Evolutionary conservation across 2,113 vertebrate species (phyloP), one percentile per base, ranked within the genome.

Genomic region (Pedetes capensis): DNA sequence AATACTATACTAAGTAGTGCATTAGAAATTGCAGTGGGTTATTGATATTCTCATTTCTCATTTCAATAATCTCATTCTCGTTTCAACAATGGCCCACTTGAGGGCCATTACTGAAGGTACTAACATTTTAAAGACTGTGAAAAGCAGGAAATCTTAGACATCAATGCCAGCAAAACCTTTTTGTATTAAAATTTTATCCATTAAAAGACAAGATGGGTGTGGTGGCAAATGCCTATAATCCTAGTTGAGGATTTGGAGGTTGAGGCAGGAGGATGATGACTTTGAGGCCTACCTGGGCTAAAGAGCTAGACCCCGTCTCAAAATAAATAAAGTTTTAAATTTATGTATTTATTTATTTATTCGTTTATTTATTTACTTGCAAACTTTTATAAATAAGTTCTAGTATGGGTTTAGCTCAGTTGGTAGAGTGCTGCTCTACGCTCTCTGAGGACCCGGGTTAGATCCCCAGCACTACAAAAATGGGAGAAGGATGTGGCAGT

Each of bases 141-240:
- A 93, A 44, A 90, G 57, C 47, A 71, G 84, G 42, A 93, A 72
- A 95, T 74, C 85, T 83, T 59, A 78, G 29, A 84, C 17, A 81
- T 64, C 53, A 80, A 53, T 27, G 27, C 37, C 5, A 61, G 92
- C 55, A 74, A 93, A 93, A 82, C 27, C 39, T 66, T 84, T 72
- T 57, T 61, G 22, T 44, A 80, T 34, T 64, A 86, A 80, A 96
- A 89, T 68, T 2, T 47, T 61, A 92, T 12, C 25, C n/a, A 66
- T 59, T 86, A 79, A 74, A 59, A 89, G 37, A 76, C 75, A 51
- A 10, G 61, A 4, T 63, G 61, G 23, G 61, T 11, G 11, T 29
- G 61, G 61, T 63, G 61, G 27, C 61, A 27, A n/a, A n/a, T n/a
- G 34, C 16, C 34, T 85, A 39, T 39, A 53, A 53, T 29, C 47